Conservation (phyloP, 1,140 invertebrate genomes). For the Scaptomyza graminum region DNA sequence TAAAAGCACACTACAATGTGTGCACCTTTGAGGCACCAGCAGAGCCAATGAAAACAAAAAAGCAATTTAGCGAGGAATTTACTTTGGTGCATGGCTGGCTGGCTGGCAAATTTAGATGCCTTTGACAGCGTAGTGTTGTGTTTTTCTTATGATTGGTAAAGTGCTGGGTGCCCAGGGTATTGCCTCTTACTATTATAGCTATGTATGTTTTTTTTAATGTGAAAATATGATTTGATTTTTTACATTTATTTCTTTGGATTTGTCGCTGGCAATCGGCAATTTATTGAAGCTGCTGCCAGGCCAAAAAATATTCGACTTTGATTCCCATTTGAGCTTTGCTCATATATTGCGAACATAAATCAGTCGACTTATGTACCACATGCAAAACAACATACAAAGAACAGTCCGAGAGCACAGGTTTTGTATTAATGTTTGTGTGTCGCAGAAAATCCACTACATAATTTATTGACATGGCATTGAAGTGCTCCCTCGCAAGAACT, state of each 20-base stretch:
- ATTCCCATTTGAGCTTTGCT: slow-evolving; percentile 50
- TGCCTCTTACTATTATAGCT: slow-evolving; percentile 54
- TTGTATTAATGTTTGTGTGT: slow-evolving; percentile 44
- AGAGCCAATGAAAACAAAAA: slow-evolving; percentile 44
- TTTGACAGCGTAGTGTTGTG: slow-evolving; percentile 44
- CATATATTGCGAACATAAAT: slow-evolving; percentile 72
- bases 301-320: slow-evolving; percentile 34
- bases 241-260: slow-evolving; percentile 66
- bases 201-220: slow-evolving; percentile 59
- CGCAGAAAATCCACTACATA: slow-evolving; percentile 73
- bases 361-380: slow-evolving; percentile 67
- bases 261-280: slow-evolving; percentile 58
- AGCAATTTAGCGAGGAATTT: slow-evolving; percentile 73
- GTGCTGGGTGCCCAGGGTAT: slow-evolving; percentile 35
- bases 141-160: slow-evolving; percentile 50
- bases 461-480: slow-evolving; percentile 76
- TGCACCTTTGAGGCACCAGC: slow-evolving; percentile 38
- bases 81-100: slow-evolving; percentile 46
- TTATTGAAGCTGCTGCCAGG: slow-evolving; percentile 49
- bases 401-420: slow-evolving; percentile 19
- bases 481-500: slow-evolving; percentile 41
- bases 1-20: slow-evolving; percentile 64
- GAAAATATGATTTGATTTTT: slow-evolving; percentile 78
- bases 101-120: slow-evolving; percentile 18
- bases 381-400: slow-evolving; percentile 32